Evolutionary conservation across 92 coral and sea anemone genomes (phyloP), one percentile per base, ranked within the genome.

Genomic region (Metridium senile): DNA sequence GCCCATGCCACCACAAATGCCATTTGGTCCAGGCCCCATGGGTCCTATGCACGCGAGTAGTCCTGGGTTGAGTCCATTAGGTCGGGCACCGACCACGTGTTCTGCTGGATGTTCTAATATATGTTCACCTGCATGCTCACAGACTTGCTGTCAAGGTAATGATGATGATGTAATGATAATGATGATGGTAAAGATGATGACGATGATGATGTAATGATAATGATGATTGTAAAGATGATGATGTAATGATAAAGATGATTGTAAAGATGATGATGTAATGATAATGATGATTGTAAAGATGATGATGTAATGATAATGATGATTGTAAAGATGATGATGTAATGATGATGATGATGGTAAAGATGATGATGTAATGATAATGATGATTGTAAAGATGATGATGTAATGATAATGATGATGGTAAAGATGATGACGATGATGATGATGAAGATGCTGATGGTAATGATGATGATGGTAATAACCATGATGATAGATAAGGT

Each of bases 111-210:
- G 84, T 32, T 49, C 84, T 0, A 79, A 59, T 52, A 45, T 35
- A 7, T 79, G 84, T 23, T 76, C 84, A 58, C 84, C 84, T 4
- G 56, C 74, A 34, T 79, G 84, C 54, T n/a, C 76, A 27, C 76
- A 74, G 26, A 2, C 66, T 0, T 79, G 84, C 57, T 79, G 84
- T 28, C 68, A 62, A 31, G 69, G 84, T 79, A 65, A 29, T 9
- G 26, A 29, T 29, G 17, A 4, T 2, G 16, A 2, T 22, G 7
- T 62, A 9, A 62, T 27, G 2, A 29, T 11, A 29, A 62, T 19
- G 27, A 17, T 10, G 25, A 54, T 54, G 13, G 49, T 39, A 54
- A 54, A 3, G 25, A 54, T 54, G 3, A 54, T 54, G 17, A 20
- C 17, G 17, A 54, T 54, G 25, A 54, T 54, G 17, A 54, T 54